Conservation (phyloP, 2,113 vertebrate species). For the Chunga burmeisteri region DNA sequence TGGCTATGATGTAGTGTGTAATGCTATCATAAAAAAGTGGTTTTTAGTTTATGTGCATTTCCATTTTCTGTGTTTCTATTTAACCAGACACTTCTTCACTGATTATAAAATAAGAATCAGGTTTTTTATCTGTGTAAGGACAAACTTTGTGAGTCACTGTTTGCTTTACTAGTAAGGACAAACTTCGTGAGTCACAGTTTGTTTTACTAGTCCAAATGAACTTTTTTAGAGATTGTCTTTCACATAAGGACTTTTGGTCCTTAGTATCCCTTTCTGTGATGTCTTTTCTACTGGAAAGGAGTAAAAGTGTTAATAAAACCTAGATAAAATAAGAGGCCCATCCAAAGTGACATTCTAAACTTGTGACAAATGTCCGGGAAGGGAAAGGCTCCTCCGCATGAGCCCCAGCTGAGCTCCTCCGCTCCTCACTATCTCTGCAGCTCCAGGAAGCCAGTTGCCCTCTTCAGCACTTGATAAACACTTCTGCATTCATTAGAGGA, state of each 20-base stretch:
- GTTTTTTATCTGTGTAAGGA: neutral
- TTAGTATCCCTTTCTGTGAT: neutral
- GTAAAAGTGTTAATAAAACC: neutral
- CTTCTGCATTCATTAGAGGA: neutral
- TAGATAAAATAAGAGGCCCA: neutral
- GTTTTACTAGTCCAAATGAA: neutral
- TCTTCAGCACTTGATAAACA: neutral
- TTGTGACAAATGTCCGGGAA: neutral
- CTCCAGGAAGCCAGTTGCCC: neutral
- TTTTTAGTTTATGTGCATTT: neutral
- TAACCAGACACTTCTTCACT: neutral
- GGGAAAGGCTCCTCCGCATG: neutral
- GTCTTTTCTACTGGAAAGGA: neutral
- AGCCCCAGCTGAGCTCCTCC: rapidly evolving
- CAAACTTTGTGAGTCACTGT: neutral
- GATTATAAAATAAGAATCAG: neutral
- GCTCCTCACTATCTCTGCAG: neutral
- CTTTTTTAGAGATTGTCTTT: neutral
- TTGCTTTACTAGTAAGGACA: neutral
- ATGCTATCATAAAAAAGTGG: neutral
- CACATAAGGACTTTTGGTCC: neutral
- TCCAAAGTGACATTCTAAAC: neutral
- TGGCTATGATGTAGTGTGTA: neutral
- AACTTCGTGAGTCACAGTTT: neutral
- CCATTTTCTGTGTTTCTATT: neutral